Conservation (phyloP, 2,113 vertebrate genomes). For the Uropsilus gracilis region DNA sequence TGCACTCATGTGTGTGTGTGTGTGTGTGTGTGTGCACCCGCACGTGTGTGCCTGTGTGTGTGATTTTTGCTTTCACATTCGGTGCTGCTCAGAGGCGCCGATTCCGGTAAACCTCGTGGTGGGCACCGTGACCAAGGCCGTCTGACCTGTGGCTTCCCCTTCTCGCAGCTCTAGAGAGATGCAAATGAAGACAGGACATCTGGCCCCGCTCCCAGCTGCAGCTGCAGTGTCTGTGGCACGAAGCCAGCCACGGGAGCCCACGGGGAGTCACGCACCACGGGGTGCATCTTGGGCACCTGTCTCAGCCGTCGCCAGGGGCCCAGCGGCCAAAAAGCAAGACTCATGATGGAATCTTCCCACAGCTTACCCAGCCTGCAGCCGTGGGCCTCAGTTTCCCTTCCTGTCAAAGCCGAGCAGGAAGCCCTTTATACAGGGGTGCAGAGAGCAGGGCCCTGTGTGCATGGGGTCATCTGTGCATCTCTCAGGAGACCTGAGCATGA, state of each 20-base stretch:
- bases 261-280: accelerated
- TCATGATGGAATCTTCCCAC: not conserved
- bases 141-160: constrained; percentile 33
- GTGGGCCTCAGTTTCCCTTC: not conserved
- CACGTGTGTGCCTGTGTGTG: not conserved
- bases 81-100: constrained; percentile 72
- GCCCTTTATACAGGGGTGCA: not conserved
- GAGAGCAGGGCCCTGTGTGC: not conserved
- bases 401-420: not conserved
- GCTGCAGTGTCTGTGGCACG: not conserved
- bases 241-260: not conserved
- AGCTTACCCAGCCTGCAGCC: not conserved
- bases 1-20: not conserved
- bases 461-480: no score
- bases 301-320: not conserved
- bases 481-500: not conserved
- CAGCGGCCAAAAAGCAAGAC: not conserved
- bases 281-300: not conserved
- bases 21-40: no score
- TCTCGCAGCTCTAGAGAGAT: not conserved
- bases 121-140: not conserved
- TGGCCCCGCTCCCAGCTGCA: not conserved
- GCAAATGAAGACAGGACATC: not conserved
- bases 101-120: constrained; percentile 79
- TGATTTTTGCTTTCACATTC: constrained; percentile 79